A percentile compares a stretch with the other conserved stretches of the same genome.
These are phyloP conservation scores for Neosalanx taihuensis DNA, from an alignment of 2,797 vertebrate genomes.

Conservation along the genomic window DNA sequence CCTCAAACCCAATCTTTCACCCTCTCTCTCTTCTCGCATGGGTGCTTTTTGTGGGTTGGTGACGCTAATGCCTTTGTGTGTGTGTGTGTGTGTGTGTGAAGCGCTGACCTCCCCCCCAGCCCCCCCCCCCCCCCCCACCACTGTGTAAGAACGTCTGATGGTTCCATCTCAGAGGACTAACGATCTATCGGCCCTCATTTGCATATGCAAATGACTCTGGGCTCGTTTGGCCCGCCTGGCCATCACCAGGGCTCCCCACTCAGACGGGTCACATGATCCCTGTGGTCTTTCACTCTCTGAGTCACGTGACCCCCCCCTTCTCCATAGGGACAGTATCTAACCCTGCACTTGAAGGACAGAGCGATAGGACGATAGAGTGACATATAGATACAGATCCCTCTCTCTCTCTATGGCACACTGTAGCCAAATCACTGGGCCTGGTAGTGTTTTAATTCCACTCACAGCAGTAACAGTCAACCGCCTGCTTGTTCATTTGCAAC, in stretches of 20 bases:
- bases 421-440: too few relatives aligned
- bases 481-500: constrained; percentile 39
- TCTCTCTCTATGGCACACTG: too few relatives aligned
- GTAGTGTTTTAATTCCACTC: too few relatives aligned
- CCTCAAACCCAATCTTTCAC: background rate
- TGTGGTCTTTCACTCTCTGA: too few relatives aligned
- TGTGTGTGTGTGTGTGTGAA: constrained; percentile 8
- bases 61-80: background rate
- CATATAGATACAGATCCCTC: too few relatives aligned
- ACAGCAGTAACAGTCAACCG: constrained; percentile 16
- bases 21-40: background rate
- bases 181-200: constrained; percentile 35
- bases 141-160: constrained; percentile 4
- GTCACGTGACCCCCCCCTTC: too few relatives aligned
- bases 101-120: too few relatives aligned
- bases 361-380: too few relatives aligned
- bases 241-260: background rate
- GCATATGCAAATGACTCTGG: constrained; percentile 40
- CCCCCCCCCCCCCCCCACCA: background rate
- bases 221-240: constrained; percentile 4
- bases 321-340: too few relatives aligned
- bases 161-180: constrained; percentile 33
- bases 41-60: too few relatives aligned
- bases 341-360: too few relatives aligned
- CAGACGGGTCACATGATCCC: too few relatives aligned